Base-by-base conservation (phyloP, 1,140 invertebrate genomes). In the Proctacanthus coquilletti region DNA sequence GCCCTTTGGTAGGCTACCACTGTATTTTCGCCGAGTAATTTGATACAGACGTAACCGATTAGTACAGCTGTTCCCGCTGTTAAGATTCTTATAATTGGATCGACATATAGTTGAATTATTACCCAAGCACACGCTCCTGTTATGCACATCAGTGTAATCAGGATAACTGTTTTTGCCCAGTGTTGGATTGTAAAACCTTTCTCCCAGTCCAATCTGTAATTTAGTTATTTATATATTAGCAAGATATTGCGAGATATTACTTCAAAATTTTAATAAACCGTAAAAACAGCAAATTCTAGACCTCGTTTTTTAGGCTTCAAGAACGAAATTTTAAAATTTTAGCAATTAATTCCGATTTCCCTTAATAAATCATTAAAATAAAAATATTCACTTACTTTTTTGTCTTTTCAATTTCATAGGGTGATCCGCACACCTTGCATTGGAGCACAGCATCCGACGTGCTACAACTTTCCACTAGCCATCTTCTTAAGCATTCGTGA, bases 401-500 rank as follows among this genome's bases (percentile, higher is more conserved):
- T 2, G 71, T 70, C 45, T 77, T 72, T 56, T 82, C 72, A 11
- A 80, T 72, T 44, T 80, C 74, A 50, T 84, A 85, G 14, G 72
- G 71, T 15, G 77, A 73, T 39, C 76, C 75, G 60, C 83, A 87
- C 2, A 87, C 80, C 63, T 84, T 84, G 56, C 82, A 87, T 19
- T 71, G 69, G 4, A 84, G 53, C 43, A 70, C 75, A 32, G 80
- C 75, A 5, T 44, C 42, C 18, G 48, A 41, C 18, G 51, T 48
- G 49, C 55, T 59, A 75, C 77, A 60, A 36, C 54, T 58, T 65
- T 80, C 84, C 21, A 87, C 75, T 1, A 89, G 71, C 84, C 84
- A 89, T 45, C 83, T 73, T 39, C 83, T 72, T n/a, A 93, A 66
- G 64, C 89, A 93, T 51, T 91, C 82, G 53, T 94, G 87, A 64